A percentile compares a stretch with the other conserved stretches of the same genome.
Conservation (phyloP, 2,113 vertebrate species). For the Tinamus guttatus region DNA sequence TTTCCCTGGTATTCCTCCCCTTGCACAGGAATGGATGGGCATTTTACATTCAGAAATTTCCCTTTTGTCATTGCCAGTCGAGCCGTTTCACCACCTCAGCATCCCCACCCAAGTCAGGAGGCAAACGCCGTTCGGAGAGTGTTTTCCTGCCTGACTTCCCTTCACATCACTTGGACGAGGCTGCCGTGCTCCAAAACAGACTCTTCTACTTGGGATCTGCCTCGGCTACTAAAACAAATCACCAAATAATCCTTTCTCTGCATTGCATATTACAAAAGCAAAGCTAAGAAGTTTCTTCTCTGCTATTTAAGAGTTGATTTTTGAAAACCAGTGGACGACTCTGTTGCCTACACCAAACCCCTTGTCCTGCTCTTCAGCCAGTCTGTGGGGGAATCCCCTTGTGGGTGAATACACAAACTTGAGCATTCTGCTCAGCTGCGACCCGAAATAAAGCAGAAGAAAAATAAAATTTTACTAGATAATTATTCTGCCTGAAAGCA, state of each 20-base stretch:
- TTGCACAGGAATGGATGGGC: not conserved
- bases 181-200: not conserved
- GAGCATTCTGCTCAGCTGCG: not conserved
- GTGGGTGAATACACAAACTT: no score
- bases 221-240: not conserved
- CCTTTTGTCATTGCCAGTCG: not conserved
- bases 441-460: not conserved
- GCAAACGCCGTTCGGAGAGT: fast-evolving
- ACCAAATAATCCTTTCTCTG: not conserved
- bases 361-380: no score
- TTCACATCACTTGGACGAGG: fast-evolving
- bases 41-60: not conserved
- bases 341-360: no score
- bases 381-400: no score
- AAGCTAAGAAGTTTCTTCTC: not conserved
- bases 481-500: not conserved
- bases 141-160: fast-evolving
- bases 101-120: fast-evolving
- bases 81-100: not conserved
- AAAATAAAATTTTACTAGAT: not conserved
- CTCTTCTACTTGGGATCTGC: not conserved
- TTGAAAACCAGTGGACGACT: not conserved
- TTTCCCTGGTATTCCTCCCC: not conserved
- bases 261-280: not conserved
- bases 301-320: not conserved